Conservation (phyloP, 2,113 vertebrate species). For the Thermophis baileyi region DNA sequence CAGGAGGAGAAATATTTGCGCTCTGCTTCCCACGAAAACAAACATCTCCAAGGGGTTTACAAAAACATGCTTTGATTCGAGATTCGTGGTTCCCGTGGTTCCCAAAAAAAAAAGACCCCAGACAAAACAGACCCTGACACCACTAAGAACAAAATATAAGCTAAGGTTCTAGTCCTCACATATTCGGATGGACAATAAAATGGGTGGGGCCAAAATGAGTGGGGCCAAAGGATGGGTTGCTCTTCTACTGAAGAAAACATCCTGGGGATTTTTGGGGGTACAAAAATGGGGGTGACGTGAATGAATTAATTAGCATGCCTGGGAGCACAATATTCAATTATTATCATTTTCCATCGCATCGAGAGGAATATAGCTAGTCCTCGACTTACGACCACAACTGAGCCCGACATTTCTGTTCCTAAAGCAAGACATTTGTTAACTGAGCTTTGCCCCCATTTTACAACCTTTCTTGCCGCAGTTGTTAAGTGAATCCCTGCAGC, state of each 20-base stretch:
- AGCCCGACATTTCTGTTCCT: too few species aligned
- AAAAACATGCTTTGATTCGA: background rate
- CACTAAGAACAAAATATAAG: background rate
- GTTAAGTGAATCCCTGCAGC: too few species aligned
- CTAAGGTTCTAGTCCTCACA: background rate
- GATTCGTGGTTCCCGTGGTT: background rate
- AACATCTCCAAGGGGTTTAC: background rate
- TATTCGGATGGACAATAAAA: background rate
- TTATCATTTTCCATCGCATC: background rate
- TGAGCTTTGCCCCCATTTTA: too few species aligned
- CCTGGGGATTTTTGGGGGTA: background rate
- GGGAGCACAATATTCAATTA: background rate
- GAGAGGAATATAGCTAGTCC: background rate
- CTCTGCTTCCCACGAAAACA: background rate
- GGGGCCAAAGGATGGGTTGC: background rate
- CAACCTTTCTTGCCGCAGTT: too few species aligned
- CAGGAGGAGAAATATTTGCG: background rate
- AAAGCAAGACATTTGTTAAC: too few species aligned
- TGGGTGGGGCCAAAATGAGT: too few species aligned
- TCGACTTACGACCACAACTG: too few species aligned
- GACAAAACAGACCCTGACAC: background rate
- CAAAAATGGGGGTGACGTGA: too few species aligned
- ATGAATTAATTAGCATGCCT: too few species aligned
- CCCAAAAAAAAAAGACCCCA: background rate
- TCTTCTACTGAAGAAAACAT: background rate